Base-by-base conservation (phyloP, 2,888 invertebrate species). In the Cryptus armator region DNA sequence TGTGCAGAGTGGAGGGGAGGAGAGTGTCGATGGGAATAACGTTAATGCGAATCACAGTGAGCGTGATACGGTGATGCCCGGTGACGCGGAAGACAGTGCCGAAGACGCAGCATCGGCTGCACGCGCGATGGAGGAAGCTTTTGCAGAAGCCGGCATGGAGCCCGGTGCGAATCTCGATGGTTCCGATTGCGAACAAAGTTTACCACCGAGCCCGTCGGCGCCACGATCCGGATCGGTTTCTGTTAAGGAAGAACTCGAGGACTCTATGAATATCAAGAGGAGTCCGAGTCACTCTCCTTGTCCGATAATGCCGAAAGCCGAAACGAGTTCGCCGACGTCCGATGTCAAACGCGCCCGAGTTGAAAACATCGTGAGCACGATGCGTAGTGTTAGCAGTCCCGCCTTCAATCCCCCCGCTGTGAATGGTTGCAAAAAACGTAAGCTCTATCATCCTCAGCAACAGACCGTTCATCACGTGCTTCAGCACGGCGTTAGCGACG, bases 341-440 rank as follows among this genome's bases (percentile, higher is more conserved):
- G 98, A 98, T 93, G 96, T 97, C 92, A 99, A 99, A 94, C 96
- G 98, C 90, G 98, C 98, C 62, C 96, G 99, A 89, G 98, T 99
- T 88, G 99, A 99, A 94, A 98, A 98, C 94, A 99, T 99, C 91
- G 98, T 99, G 90, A 98, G 98, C 89, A 97, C 97, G 88, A 99
- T 99, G 97, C 96, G 98, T 87, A 85, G 85, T 51, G 85, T 82
- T 29, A 97, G 97, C 87, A 97, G 97, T 92, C 98, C 98, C 53
- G 97, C 96, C 86, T 90, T 94, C 37, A 97, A 97, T 29, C 95
- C 94, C 12, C 92, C 94, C 83, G 96, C 97, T 93, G 97, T 97
- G 89, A 98, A 98, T 94, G 98, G 98, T 70, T 98, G 98, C 94
- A 98, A 98, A 94, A 99, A 99, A 94, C 96, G 99, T 68, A 99